These are phyloP conservation scores for Azorinus chamasolen DNA, from an alignment of 2,888 invertebrate species.

Conservation along the genomic window DNA sequence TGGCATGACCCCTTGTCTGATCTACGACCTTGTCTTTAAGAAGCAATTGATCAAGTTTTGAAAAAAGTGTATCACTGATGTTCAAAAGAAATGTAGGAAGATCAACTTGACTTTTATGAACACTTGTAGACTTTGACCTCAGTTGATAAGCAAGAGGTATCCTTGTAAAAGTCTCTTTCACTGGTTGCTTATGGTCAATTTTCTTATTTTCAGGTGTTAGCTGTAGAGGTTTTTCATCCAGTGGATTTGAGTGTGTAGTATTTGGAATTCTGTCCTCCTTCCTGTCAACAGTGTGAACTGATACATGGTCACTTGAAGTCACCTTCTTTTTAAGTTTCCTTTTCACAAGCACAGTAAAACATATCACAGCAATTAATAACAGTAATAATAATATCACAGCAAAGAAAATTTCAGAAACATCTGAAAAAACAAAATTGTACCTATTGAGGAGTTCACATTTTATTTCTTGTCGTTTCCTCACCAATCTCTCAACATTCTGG, in stretches of 20 bases:
- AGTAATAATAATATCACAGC: background rate
- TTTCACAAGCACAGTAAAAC: background rate
- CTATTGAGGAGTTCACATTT: background rate
- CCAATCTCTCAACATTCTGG: too few species aligned
- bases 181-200: background rate
- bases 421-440: background rate
- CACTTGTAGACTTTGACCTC: background rate
- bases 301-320: too few species aligned
- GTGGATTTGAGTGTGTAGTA: too few species aligned
- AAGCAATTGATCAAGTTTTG: constrained; percentile 73
- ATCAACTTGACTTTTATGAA: background rate
- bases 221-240: background rate
- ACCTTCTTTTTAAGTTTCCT: background rate
- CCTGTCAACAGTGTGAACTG: too few species aligned
- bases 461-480: background rate
- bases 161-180: background rate
- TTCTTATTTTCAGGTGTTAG: background rate
- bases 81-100: constrained; percentile 61
- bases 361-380: background rate
- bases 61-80: constrained; percentile 68
- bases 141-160: constrained; percentile 24
- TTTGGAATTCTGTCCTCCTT: background rate
- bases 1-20: constrained; percentile 24
- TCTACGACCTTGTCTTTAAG: constrained; percentile 35
- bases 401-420: background rate